Base-by-base conservation (phyloP, 2,113 vertebrate genomes). In the Menidia beryllina region DNA sequence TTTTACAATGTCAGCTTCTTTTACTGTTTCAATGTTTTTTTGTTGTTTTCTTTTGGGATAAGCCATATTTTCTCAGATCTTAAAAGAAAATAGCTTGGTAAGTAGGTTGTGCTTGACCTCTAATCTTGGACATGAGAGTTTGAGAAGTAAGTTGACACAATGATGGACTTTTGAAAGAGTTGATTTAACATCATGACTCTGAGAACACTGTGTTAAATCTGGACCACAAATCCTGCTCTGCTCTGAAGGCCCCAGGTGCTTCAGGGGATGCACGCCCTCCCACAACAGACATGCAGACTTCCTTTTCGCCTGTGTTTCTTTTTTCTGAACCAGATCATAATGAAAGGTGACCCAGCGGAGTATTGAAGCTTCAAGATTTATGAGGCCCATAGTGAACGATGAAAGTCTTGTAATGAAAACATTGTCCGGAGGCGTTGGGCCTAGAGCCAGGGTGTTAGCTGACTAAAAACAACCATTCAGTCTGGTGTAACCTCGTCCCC, bases 351-450 rank as follows among this genome's bases (percentile, higher is more conserved):
- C 82, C 70, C 77, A 60, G 51, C 4, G 34, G 76, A 86, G 43
- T 67, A 75, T 69, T 48, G 55, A 79, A 69, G 55, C 74, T 50
- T 74, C 74, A 57, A 89, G 86, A 91, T 89, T 88, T 87, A 91
- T 85, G 76, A 80, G 71, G 38, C 68, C 60, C 15, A 4, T 15
- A 67, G 72, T 17, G 60, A 59, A 51, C 14, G 55, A 75, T 64
- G 74, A 83, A 66, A 69, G 76, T 77, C 69, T 63, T 30, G 51
- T 27, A 78, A 72, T 85, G 76, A 86, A 85, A 89, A 75, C 75
- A 64, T 75, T 77, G 84, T 69, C 79, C 77, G 69, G 70, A 78
- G 63, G 75, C 54, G 56, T 81, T 64, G 55, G 86, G 86, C 79
- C 21, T 9, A 7, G 21, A 79, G 83, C 86, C 90, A 91, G 70